These are phyloP conservation scores for Pseudococcus longispinus DNA, from an alignment of 2,888 invertebrate genomes.

Conservation along the genomic window DNA sequence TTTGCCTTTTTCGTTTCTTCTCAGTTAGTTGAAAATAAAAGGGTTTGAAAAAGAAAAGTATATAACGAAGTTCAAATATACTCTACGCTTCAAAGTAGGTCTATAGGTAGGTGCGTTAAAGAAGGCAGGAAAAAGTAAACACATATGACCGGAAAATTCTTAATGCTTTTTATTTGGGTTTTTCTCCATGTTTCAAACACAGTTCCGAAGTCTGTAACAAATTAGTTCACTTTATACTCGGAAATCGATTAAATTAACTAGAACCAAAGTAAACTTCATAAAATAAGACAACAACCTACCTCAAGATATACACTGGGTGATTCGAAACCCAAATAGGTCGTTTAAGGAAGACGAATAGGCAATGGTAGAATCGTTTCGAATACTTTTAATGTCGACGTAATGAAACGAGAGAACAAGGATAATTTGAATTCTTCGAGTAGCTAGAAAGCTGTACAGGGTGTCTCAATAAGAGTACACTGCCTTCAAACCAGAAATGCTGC, in stretches of 20 bases:
- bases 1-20: not conserved
- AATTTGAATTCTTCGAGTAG: not conserved
- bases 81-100: not conserved
- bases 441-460: not conserved
- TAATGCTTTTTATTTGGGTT: constrained; percentile 24
- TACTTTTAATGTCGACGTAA: not conserved
- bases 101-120: not conserved
- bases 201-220: not conserved
- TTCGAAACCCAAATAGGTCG: not conserved
- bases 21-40: not conserved
- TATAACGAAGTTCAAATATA: not conserved
- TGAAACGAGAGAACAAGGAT: not conserved
- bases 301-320: not conserved
- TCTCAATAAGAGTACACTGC: too few species aligned
- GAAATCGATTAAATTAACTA: not conserved
- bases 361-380: not conserved
- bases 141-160: constrained; percentile 20
- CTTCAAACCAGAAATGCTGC: too few species aligned
- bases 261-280: not conserved
- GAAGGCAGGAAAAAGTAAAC: not conserved
- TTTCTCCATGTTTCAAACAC: not conserved
- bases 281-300: not conserved
- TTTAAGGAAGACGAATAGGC: not conserved
- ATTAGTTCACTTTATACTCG: not conserved
- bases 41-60: not conserved